A percentile compares a stretch with the other conserved stretches of the same genome.
Conservation (phyloP, 1,140 invertebrate species). For the Triops cancriformis region DNA sequence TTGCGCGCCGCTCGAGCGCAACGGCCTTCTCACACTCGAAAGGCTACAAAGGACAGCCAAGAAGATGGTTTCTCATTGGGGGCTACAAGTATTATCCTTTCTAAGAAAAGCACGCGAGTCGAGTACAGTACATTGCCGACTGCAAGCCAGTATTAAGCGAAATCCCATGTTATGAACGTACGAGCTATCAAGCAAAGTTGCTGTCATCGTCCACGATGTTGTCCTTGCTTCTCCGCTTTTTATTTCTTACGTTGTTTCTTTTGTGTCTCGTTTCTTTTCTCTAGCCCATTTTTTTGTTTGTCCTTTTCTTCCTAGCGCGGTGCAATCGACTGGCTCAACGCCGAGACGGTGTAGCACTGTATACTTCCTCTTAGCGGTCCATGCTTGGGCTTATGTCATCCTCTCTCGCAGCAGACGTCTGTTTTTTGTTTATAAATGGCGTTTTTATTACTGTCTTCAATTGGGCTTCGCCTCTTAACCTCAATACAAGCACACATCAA, state of each 20-base stretch:
- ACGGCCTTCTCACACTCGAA: neutral
- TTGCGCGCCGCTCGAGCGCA: neutral
- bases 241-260: neutral
- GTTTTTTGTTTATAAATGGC: neutral
- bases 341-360: neutral
- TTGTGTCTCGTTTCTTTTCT: neutral
- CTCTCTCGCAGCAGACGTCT: neutral
- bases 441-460: neutral
- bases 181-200: neutral
- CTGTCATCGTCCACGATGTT: neutral
- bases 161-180: neutral
- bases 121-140: neutral
- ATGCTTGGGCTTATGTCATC: neutral
- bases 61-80: neutral
- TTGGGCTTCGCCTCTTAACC: neutral
- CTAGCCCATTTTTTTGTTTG: neutral
- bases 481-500: neutral
- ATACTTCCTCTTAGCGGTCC: neutral
- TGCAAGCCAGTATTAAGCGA: neutral
- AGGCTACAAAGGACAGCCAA: neutral
- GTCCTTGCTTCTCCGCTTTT: neutral
- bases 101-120: too few relatives aligned
- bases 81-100: too few relatives aligned
- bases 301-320: neutral
- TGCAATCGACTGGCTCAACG: neutral